Conservation (phyloP, 2,113 vertebrate species). For the Parotia lawesii region DNA sequence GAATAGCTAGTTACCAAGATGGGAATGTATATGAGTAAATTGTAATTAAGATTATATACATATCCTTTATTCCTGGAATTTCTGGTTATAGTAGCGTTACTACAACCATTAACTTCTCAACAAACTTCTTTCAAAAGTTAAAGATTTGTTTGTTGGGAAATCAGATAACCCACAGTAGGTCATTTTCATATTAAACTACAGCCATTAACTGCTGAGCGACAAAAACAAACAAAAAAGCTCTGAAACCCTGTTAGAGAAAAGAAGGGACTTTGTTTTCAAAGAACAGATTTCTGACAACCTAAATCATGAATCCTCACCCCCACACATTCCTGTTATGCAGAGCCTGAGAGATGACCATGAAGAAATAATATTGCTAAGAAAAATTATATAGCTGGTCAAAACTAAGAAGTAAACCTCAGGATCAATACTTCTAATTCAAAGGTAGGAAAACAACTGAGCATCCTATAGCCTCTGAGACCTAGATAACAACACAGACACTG, state of each 20-base stretch:
- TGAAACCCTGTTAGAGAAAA: not conserved
- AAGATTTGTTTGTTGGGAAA: not conserved
- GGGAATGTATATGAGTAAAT: not conserved
- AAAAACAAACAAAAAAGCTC: not conserved
- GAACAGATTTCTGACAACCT: not conserved
- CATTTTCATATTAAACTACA: not conserved
- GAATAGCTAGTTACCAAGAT: not conserved
- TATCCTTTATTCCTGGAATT: not conserved
- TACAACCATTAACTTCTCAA: not conserved
- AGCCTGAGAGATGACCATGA: not conserved
- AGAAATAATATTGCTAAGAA: not conserved
- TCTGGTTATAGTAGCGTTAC: not conserved
- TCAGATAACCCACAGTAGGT: not conserved
- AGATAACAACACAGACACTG: not conserved
- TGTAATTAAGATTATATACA: not conserved
- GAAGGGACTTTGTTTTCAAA: not conserved
- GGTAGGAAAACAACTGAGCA: not conserved
- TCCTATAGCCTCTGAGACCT: not conserved
- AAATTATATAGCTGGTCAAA: not conserved
- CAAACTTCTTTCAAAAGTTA: constrained; percentile 6
- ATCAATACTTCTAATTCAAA: not conserved
- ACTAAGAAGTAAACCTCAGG: not conserved
- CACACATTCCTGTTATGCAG: not conserved
- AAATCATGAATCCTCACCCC: not conserved
- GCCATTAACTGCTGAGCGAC: not conserved